phyloP scores from a whole-genome alignment of 2,888 invertebrate genomes.

The Ichneumon xanthorius region DNA sequence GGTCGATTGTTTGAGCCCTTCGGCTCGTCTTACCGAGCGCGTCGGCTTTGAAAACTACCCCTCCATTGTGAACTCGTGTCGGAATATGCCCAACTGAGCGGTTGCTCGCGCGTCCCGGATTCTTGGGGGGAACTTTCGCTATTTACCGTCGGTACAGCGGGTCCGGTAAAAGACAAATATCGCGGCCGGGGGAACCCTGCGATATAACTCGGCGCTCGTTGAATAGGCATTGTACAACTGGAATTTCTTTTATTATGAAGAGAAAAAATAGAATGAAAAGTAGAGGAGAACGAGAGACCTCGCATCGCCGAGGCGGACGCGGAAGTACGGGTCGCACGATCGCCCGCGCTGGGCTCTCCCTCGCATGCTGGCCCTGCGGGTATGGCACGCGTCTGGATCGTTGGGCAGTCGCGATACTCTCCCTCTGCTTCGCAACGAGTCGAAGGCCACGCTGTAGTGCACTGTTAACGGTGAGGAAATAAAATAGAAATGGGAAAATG shows the following conservation, averaged over 20 bases:
- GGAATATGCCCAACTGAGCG: slow-evolving; percentile 42
- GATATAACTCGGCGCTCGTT: slow-evolving; percentile 47
- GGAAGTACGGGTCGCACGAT: slow-evolving; percentile 59
- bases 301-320: slow-evolving; percentile 55
- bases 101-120: slow-evolving; percentile 34
- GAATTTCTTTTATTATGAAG: slow-evolving; percentile 67
- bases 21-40: slow-evolving; percentile 28
- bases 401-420: slow-evolving; percentile 53
- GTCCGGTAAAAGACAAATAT: slow-evolving; percentile 33
- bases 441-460: slow-evolving; percentile 32
- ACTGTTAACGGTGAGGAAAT: slow-evolving; percentile 35
- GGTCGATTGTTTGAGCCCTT: slow-evolving; percentile 46
- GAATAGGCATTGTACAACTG: slow-evolving; percentile 67
- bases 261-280: slow-evolving; percentile 10
- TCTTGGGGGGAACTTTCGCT: slow-evolving; percentile 37
- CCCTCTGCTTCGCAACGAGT: slow-evolving; percentile 29
- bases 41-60: slow-evolving; percentile 51
- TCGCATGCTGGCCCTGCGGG: slow-evolving; percentile 11
- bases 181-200: background rate
- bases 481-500: slow-evolving; percentile 30
- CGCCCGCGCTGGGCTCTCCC: slow-evolving; percentile 34
- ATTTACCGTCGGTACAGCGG: slow-evolving; percentile 15
- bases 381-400: slow-evolving; percentile 33
- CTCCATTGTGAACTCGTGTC: slow-evolving; percentile 54
- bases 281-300: slow-evolving; percentile 37